These are phyloP conservation scores for Pseudolaguvia tuberculata DNA, from an alignment of 2,113 vertebrate genomes.

Conservation along the genomic window DNA sequence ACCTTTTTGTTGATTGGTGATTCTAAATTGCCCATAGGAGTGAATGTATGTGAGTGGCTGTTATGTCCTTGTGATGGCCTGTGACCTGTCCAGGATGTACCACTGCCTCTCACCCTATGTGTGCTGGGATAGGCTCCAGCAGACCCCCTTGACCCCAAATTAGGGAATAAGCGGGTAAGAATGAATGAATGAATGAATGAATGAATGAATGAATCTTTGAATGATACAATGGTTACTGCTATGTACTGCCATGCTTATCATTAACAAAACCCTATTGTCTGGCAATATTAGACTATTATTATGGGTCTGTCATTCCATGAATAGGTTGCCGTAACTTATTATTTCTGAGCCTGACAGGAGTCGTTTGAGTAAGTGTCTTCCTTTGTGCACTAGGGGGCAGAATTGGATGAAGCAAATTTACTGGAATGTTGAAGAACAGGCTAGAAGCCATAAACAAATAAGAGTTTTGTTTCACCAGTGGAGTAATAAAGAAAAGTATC, in stretches of 20 bases:
- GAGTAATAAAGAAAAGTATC: not conserved
- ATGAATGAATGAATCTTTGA: too few species aligned
- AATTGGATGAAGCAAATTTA: not conserved
- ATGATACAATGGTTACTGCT: not conserved
- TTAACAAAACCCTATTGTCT: not conserved
- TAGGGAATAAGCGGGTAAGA: too few species aligned
- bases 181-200: too few species aligned
- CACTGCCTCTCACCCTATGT: too few species aligned
- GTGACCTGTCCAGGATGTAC: too few species aligned
- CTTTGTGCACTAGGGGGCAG: slow-evolving; percentile 1
- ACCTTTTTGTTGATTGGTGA: too few species aligned
- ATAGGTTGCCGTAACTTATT: not conserved
- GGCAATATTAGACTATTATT: not conserved
- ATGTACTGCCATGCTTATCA: not conserved
- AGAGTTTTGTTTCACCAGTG: not conserved
- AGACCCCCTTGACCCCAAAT: too few species aligned
- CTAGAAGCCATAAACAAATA: not conserved
- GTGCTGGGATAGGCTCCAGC: too few species aligned
- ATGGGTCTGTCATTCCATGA: not conserved
- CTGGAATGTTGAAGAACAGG: not conserved
- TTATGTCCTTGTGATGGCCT: too few species aligned
- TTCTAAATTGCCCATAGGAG: too few species aligned
- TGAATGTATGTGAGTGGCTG: too few species aligned
- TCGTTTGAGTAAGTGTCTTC: not conserved
- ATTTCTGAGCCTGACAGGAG: not conserved